Evolutionary conservation across 2,113 vertebrate species (phyloP), one percentile per base, ranked within the genome.

Genomic region (Apteryx mantelli): DNA sequence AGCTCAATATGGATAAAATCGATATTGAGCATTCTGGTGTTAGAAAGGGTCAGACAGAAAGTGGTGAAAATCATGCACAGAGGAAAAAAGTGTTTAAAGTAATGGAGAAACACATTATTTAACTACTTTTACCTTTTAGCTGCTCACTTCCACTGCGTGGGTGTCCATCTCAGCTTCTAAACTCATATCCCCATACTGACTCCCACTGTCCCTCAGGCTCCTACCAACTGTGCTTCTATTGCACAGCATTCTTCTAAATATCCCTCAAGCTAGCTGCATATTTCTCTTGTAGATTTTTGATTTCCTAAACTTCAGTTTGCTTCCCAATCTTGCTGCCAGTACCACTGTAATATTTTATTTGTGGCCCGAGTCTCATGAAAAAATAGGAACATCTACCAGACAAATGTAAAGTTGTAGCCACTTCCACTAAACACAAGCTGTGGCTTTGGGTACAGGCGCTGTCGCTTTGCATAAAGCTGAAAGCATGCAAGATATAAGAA

Each of bases 221-320:
- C 60, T 22, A 42, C 9, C 0, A 1, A 6, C 2, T 2, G 30
- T 66, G 12, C 9, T 58, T 30, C 63, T 53, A 30, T 1, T 14
- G 50, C 44, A 76, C 30, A 55, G 50, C 19, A 38, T 20, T 58
- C 3, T 14, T 16, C 28, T 65, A 19, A 55, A 69, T 7, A 80
- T 0, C 8, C 52, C 64, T 9, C n/a, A 82, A 75, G 20, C 25
- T 26, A 25, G 53, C 24, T 76, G 13, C 34, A 74, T 3, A 48
- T 2, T 38, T 7, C 11, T 78, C 30, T 30, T 50, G 22, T 11
- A 82, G 46, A 82, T 46, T 34, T 17, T 24, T 64, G 2, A 52
- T 64, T 69, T 68, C 19, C 48, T 73, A 7, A 92, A 58, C 4
- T 60, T 58, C 16, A 22, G 63, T 36, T 63, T 44, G 14, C 25